phyloP scores from a whole-genome alignment of 2,113 vertebrate species.

The Cynopterus brachyotis region DNA sequence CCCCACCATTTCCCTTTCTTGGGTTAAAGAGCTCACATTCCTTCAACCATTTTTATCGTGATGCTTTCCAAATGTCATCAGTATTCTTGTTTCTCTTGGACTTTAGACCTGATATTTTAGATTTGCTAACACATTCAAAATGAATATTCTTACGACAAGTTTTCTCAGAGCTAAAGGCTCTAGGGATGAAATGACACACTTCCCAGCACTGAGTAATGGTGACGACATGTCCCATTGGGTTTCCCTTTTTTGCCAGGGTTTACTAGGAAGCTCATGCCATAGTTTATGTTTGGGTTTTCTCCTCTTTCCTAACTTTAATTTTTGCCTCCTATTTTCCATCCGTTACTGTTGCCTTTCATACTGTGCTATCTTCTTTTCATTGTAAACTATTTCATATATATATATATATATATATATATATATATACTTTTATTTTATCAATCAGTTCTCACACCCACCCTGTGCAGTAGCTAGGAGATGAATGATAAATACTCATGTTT shows the following conservation, averaged over 20 bases:
- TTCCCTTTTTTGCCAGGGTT: neutral
- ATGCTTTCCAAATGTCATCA: neutral
- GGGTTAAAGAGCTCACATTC: neutral
- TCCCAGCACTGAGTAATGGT: neutral
- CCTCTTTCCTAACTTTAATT: neutral
- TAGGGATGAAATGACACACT: neutral
- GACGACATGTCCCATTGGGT: too few relatives aligned
- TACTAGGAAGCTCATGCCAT: neutral
- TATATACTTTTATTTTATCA: neutral
- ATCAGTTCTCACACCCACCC: fast-evolving
- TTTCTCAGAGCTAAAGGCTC: neutral
- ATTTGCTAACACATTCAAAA: neutral
- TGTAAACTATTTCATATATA: neutral
- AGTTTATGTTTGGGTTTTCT: neutral
- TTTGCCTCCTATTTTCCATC: neutral
- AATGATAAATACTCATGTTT: neutral
- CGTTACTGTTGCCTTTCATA: neutral
- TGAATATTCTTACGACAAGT: neutral
- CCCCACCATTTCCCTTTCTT: neutral
- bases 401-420: too few relatives aligned
- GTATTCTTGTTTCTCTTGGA: neutral
- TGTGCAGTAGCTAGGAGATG: neutral
- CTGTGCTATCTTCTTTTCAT: neutral
- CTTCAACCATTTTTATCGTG: neutral
- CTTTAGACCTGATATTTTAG: neutral